These are phyloP conservation scores for Poecilus cupreus DNA, from an alignment of 2,888 invertebrate genomes.

Conservation along the genomic window DNA sequence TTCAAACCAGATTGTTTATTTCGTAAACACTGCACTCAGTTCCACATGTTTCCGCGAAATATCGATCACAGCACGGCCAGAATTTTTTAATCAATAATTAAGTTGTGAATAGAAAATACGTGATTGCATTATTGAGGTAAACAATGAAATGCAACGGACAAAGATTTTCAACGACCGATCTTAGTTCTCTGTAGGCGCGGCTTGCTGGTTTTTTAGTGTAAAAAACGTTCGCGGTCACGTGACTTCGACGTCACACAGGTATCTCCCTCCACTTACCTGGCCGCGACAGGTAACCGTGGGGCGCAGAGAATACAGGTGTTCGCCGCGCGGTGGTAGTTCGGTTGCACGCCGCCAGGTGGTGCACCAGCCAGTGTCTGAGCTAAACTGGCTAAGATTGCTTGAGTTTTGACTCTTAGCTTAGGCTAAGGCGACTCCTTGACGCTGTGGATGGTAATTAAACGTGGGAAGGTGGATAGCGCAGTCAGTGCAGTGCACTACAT, in stretches of 20 bases:
- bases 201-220: slow-evolving; percentile 69
- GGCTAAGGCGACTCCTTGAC: slow-evolving; percentile 15
- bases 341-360: slow-evolving; percentile 57
- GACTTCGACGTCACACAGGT: slow-evolving; percentile 67
- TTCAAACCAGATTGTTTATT: slow-evolving; percentile 1
- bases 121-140: slow-evolving; percentile 23
- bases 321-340: slow-evolving; percentile 55
- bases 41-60: not conserved
- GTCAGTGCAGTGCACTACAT: not conserved
- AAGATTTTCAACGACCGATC: slow-evolving; percentile 44
- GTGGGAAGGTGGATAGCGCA: slow-evolving; percentile 40
- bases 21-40: not conserved
- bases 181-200: slow-evolving; percentile 68
- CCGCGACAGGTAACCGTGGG: slow-evolving; percentile 68
- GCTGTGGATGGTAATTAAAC: slow-evolving; percentile 39
- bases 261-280: slow-evolving; percentile 68
- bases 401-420: not conserved
- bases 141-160: slow-evolving; percentile 48
- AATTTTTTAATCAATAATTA: not conserved
- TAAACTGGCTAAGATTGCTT: not conserved
- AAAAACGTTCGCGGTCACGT: slow-evolving; percentile 70
- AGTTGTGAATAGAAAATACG: not conserved
- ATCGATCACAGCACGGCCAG: not conserved
- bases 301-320: slow-evolving; percentile 40
- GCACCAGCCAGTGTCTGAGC: not conserved